Conservation (phyloP, 2,888 invertebrate species). For the Axea sp. region DNA sequence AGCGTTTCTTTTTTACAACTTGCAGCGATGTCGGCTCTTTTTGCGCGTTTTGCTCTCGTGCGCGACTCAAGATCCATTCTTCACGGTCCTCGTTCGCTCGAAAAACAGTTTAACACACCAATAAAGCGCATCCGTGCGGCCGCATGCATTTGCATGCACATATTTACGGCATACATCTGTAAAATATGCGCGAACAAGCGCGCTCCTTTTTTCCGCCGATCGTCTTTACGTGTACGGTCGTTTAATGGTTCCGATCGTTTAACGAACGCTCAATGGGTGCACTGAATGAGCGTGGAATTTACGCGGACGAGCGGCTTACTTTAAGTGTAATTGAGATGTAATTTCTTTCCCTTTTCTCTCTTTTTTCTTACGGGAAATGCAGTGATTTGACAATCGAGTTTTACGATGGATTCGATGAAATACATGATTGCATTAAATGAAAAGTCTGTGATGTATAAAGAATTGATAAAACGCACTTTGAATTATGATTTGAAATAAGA, state of each 20-base stretch:
- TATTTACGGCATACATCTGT: conserved; percentile 36
- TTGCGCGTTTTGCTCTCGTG: conserved; percentile 32
- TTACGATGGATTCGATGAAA: no score
- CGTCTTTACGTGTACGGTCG: conserved; percentile 13
- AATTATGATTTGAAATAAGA: no score
- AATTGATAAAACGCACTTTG: no score
- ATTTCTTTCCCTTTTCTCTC: background rate
- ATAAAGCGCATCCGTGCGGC: conserved; percentile 49
- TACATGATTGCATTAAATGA: no score
- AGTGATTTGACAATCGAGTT: no score
- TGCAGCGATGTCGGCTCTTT: conserved; percentile 30
- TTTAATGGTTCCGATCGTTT: conserved; percentile 19
- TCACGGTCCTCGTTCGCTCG: conserved; percentile 31
- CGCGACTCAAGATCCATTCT: conserved; percentile 44
- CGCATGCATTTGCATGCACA: conserved; percentile 40
- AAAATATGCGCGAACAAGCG: conserved; percentile 45
- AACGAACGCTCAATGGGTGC: conserved; percentile 17
- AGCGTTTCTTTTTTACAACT: conserved; percentile 41
- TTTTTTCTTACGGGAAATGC: no score
- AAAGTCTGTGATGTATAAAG: no score
- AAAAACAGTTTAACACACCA: conserved; percentile 51
- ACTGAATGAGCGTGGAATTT: conserved; percentile 30
- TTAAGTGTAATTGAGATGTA: conserved; percentile 14
- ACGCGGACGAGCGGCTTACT: conserved; percentile 8
- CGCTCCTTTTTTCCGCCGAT: conserved; percentile 7